Percentiles rank a stretch among this genome's conserved stretches.
Conservation (phyloP, 2,113 vertebrate genomes). For the Sarotherodon lohbergeri region DNA sequence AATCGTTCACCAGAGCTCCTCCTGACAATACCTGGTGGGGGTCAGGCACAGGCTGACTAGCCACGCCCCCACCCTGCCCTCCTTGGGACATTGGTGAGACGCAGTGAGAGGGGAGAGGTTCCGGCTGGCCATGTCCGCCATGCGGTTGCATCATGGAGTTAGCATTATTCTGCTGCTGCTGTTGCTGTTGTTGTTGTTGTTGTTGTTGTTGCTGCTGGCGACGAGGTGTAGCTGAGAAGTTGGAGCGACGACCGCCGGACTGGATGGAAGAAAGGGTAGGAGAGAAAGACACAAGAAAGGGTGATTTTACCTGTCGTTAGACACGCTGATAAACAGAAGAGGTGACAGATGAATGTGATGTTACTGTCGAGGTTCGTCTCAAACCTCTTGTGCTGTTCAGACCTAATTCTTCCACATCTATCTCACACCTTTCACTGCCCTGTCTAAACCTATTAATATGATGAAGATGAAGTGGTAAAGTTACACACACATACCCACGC, state of each 20-base stretch:
- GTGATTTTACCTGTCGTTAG: no score
- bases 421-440: background rate
- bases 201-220: conserved; percentile 51
- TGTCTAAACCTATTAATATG: background rate
- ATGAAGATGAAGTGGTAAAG: conserved; percentile 35
- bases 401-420: background rate
- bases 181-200: conserved; percentile 24
- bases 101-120: conserved; percentile 61
- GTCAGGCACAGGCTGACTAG: conserved; percentile 50
- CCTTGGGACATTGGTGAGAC: conserved; percentile 64
- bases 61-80: conserved; percentile 29
- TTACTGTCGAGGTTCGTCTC: background rate
- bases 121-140: conserved; percentile 54
- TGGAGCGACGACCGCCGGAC: conserved; percentile 53
- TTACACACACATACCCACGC: background rate
- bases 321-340: background rate
- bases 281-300: background rate
- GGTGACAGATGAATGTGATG: conserved; percentile 44
- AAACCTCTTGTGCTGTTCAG: background rate
- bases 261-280: background rate
- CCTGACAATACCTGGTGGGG: conserved; percentile 51
- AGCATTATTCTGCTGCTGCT: conserved; percentile 55
- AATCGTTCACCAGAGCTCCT: background rate
- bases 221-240: conserved; percentile 26
- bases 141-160: conserved; percentile 63